phyloP scores from a whole-genome alignment of 2,888 invertebrate genomes.

The Callyntrura guangdongensis region DNA sequence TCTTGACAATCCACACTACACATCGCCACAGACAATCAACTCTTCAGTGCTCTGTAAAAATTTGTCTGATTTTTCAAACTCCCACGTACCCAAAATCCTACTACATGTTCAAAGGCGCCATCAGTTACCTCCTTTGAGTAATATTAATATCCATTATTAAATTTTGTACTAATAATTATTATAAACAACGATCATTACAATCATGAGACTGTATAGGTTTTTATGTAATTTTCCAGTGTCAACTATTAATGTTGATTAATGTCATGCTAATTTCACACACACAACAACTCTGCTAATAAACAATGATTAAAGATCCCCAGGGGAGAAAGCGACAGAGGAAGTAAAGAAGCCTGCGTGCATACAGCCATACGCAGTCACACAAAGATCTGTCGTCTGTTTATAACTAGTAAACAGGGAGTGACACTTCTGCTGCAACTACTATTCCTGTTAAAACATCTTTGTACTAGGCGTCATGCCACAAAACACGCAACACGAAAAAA shows the following conservation, averaged over 20 bases:
- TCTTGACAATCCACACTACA: not conserved
- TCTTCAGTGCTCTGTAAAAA: conserved; percentile 13
- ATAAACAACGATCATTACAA: not conserved
- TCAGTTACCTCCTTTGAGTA: not conserved
- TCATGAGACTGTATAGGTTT: no score
- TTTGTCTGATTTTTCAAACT: not conserved
- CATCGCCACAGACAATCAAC: not conserved
- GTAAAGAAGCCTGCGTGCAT: not conserved
- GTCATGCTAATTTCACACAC: not conserved
- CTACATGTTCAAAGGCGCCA: not conserved
- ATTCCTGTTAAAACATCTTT: no score
- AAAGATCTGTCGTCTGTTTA: not conserved
- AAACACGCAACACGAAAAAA: conserved; percentile 45
- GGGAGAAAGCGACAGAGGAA: conserved; percentile 34
- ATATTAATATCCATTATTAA: no score
- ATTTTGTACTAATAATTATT: conserved; percentile 36
- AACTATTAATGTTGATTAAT: conserved; percentile 10
- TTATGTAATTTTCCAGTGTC: not conserved
- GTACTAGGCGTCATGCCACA: not conserved
- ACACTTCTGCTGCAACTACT: no score
- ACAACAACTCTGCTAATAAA: conserved; percentile 48
- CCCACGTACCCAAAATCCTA: not conserved
- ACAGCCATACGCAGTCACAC: not conserved
- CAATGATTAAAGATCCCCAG: conserved; percentile 46
- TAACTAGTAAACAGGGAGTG: conserved; percentile 48